Percentiles rank a stretch among this genome's conserved stretches.
These are phyloP conservation scores for Itoplectis maculator DNA, from an alignment of 2,888 invertebrate genomes.

Conservation along the genomic window DNA sequence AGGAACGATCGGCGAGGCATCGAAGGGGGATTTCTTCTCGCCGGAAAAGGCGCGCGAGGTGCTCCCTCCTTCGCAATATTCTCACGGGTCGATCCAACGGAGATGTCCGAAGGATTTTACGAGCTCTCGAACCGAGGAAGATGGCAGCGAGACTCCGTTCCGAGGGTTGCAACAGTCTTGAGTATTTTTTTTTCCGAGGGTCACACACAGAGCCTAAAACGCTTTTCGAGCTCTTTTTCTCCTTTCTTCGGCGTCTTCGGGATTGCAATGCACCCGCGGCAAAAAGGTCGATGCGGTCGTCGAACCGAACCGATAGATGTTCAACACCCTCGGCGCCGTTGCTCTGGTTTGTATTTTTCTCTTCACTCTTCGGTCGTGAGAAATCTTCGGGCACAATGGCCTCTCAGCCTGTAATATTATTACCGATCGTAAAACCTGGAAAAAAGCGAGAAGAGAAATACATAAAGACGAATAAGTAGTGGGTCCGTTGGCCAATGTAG, in stretches of 20 bases:
- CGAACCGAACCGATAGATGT: conserved; percentile 47
- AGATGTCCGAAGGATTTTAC: conserved; percentile 57
- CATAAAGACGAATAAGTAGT: conserved; percentile 59
- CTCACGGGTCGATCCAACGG: conserved; percentile 50
- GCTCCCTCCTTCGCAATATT: conserved; percentile 42
- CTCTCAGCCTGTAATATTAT: conserved; percentile 55
- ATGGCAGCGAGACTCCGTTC: neutral
- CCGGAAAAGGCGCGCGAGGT: conserved; percentile 26
- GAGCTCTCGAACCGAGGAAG: conserved; percentile 31
- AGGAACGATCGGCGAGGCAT: neutral
- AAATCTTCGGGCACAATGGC: conserved; percentile 57
- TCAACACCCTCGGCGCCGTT: neutral
- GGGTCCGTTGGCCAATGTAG: conserved; percentile 26
- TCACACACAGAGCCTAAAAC: conserved; percentile 43
- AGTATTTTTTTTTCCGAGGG: conserved; percentile 34
- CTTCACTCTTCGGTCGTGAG: conserved; percentile 46
- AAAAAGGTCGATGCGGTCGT: conserved; percentile 55
- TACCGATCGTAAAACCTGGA: conserved; percentile 64
- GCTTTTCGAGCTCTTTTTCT: conserved; percentile 10
- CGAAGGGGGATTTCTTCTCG: conserved; percentile 27
- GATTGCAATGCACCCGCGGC: conserved; percentile 3
- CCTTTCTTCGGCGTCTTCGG: conserved; percentile 14
- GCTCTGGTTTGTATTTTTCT: conserved; percentile 9
- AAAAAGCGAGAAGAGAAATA: conserved; percentile 27
- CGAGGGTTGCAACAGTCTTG: conserved; percentile 27